Evolutionary conservation across 2,888 invertebrate species (phyloP).

Genomic region (Crocallis elinguaria): DNA sequence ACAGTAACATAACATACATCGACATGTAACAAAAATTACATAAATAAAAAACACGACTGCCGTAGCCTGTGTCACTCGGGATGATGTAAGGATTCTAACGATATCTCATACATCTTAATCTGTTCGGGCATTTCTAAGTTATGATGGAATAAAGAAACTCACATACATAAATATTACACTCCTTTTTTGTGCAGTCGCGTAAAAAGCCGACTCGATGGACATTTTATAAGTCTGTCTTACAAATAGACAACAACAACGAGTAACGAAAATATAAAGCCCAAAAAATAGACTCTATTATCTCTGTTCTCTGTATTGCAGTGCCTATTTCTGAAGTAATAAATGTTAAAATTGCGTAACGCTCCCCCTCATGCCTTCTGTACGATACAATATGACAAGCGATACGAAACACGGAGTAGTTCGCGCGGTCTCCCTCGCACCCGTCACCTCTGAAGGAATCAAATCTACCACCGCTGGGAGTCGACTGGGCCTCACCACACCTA

Average conservation of each 20-base stretch:
- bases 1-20: too few species aligned
- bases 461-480: slow-evolving; percentile 27
- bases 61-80: too few species aligned
- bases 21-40: too few species aligned
- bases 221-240: too few species aligned
- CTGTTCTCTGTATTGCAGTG: not conserved
- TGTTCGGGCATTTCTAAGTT: too few species aligned
- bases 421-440: slow-evolving; percentile 34
- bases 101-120: too few species aligned
- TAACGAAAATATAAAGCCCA: not conserved
- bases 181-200: too few species aligned
- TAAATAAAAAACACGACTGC: too few species aligned
- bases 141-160: too few species aligned
- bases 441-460: slow-evolving; percentile 25
- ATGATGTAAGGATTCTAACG: too few species aligned
- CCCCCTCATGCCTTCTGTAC: slow-evolving; percentile 47
- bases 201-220: too few species aligned
- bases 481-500: slow-evolving; percentile 20
- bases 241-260: not conserved
- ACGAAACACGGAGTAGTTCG: slow-evolving; percentile 48
- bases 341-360: slow-evolving; percentile 28
- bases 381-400: slow-evolving; percentile 46
- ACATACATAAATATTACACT: too few species aligned
- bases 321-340: not conserved
- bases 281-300: not conserved